These are phyloP conservation scores for Chromobotia macracanthus DNA, from an alignment of 2,797 vertebrate genomes.

Conservation along the genomic window DNA sequence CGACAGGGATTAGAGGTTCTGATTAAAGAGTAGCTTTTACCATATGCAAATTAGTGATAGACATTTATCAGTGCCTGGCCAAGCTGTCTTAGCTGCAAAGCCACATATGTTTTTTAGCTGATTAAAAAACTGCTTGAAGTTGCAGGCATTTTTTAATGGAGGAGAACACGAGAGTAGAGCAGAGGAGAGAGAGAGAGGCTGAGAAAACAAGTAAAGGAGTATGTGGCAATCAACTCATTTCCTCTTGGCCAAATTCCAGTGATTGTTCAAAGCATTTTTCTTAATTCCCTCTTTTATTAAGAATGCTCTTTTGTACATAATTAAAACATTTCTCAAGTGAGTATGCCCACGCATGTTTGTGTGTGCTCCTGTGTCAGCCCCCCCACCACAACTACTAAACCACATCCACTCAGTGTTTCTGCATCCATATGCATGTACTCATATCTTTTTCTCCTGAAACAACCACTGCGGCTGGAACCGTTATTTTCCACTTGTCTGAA, in stretches of 20 bases:
- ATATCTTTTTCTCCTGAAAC: conserved; percentile 53
- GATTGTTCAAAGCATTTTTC: conserved; percentile 87
- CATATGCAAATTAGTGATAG: conserved; percentile 99
- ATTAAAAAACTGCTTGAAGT: conserved; percentile 99
- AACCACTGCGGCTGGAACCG: conserved; percentile 60
- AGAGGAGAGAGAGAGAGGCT: conserved; percentile 64
- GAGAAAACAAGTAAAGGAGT: conserved; percentile 62
- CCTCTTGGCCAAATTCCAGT: conserved; percentile 93
- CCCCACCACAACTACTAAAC: neutral
- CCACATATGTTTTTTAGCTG: conserved; percentile 99
- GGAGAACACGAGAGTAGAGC: conserved; percentile 60
- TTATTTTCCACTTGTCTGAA: conserved; percentile 54
- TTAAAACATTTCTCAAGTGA: conserved; percentile 85
- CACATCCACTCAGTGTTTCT: conserved; percentile 56
- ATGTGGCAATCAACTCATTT: conserved; percentile 83
- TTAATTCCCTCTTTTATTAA: conserved; percentile 88
- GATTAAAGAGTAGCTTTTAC: conserved; percentile 99
- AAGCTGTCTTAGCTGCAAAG: conserved; percentile 99
- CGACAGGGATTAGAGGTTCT: conserved; percentile 99
- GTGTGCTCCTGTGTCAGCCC: conserved; percentile 46
- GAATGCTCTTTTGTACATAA: conserved; percentile 80
- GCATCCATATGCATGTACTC: conserved; percentile 62
- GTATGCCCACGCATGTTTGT: conserved; percentile 69
- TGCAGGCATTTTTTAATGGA: conserved; percentile 87
- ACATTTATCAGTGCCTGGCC: conserved; percentile 99